Evolutionary conservation across 1,140 invertebrate genomes (phyloP), one percentile per base, ranked within the genome.

Genomic region (Hermetia illucens): DNA sequence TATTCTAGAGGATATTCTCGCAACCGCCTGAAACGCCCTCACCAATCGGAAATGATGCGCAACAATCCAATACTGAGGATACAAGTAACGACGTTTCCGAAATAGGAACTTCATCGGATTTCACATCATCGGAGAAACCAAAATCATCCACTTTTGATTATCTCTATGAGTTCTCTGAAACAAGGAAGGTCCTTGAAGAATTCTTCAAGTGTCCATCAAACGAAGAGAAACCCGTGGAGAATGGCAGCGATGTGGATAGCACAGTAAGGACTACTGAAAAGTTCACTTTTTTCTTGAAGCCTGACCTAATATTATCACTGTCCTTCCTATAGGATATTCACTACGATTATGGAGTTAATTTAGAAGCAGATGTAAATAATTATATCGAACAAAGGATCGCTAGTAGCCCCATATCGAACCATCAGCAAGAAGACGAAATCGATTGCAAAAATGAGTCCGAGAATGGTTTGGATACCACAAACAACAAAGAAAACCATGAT

Each of bases 121-220:
- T 59, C 22, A 59, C 56, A 36, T 48, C 53, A 29, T 53, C 56
- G 21, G 56, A 59, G 10, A 21, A 70, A 27, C 61, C 68, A n/a
- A 65, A 64, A 32, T 67, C 70, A 21, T 63, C 69, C 34, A 79
- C 80, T 10, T 86, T 85, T 56, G 81, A 88, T 65, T 88, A 87
- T 61, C 62, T 87, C 30, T 90, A 89, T 58, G 85, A 89, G 55
- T 89, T 89, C 62, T 89, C 84, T 2, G 85, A 91, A 61, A 91
- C 86, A 25, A 68, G 84, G 39, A 89, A 89, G 66, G 86, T 90
- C 24, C 65, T 91, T n/a, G 85, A 90, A 58, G 86, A 91, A 65
- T 90, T 91, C 63, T 91, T 89, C 65, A 82, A 83, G 59, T 82
- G 82, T 53, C 79, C 79, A 13, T 64, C 71, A 29, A 64, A 67